Percentiles rank a stretch among this genome's conserved stretches.
phyloP scores from a whole-genome alignment of 2,797 vertebrate genomes.

The Fringilla coelebs region DNA sequence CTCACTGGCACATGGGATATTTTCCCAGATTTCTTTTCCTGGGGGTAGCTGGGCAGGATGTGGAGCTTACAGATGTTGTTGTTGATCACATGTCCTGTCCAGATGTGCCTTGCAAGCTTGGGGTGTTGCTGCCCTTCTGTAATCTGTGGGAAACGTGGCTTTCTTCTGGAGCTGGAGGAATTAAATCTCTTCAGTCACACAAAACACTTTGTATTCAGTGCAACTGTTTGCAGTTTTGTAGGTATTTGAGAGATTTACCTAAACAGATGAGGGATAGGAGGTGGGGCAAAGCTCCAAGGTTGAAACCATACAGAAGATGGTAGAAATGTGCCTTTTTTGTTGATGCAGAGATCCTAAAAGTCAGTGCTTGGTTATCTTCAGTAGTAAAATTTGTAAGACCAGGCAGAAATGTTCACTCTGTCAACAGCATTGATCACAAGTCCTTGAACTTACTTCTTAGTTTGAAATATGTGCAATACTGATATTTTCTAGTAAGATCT shows the following conservation, averaged over 20 bases:
- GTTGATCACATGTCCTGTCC: not conserved
- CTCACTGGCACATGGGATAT: not conserved
- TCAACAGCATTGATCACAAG: not conserved
- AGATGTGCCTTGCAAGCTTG: not conserved
- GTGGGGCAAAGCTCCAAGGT: not conserved
- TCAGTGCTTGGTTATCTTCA: not conserved
- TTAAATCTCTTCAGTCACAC: not conserved
- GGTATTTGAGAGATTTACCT: not conserved
- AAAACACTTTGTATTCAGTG: not conserved
- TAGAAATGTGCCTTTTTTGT: not conserved
- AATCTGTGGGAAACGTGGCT: not conserved
- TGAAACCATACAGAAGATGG: not conserved
- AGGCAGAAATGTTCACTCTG: not conserved
- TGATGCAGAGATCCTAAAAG: not conserved
- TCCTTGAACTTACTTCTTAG: not conserved
- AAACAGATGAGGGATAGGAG: not conserved
- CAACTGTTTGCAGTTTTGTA: not conserved
- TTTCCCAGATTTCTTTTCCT: not conserved
- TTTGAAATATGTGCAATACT: not conserved
- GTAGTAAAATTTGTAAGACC: not conserved
- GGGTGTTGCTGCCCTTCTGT: not conserved
- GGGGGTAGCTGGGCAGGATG: not conserved
- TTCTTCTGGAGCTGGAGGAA: not conserved
- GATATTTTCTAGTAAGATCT: not conserved
- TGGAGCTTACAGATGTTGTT: not conserved